Evolutionary conservation across 2,113 vertebrate species (phyloP), one percentile per base, ranked within the genome.

Genomic region (Periophthalmus modestus): DNA sequence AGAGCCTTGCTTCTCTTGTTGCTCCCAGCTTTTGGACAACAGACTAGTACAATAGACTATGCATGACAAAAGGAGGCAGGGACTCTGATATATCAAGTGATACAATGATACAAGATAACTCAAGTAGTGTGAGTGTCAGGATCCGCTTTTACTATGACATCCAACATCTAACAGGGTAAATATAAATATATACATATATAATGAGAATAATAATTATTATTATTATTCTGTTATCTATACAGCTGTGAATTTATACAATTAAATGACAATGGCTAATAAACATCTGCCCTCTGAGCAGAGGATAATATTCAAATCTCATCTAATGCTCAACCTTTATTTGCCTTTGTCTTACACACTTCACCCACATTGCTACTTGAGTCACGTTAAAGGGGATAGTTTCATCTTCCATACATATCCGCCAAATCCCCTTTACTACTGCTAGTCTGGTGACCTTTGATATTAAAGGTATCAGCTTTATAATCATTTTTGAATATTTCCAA

Each of bases 11-110:
- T 81, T 77, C 86, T 85, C 89, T 90, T 88, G 24, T 83, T 85
- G 84, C 87, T 75, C 46, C 81, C 81, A 87, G 82, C 79, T 89
- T 89, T 77, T 73, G 76, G 71, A 78, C 79, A 82, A 71, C 65
- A 82, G 66, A 71, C 1, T 6, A 65, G 73, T 71, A 72, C 23
- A 15, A 52, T 50, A 57, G 15, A 73, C 24, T 66, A 77, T 73
- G 75, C 69, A 68, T 71, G 81, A 77, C 79, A 86, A 71, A 52
- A 71, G 57, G 65, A 74, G 78, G 50, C 81, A 55, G 52, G 54
- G 82, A 7, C 72, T 71, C 5, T 59, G n/a, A 23, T 73, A 46
- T 24, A 67, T 74, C 66, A 39, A 69, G 23, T 72, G 11, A 62
- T 73, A 75, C 19, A 74, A 33, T 39, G 23, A 28, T 48, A 3